Percentiles rank a stretch among this genome's conserved stretches.
These are phyloP conservation scores for Chaenogobius annularis DNA, from an alignment of 2,113 vertebrate genomes.

Conservation along the genomic window DNA sequence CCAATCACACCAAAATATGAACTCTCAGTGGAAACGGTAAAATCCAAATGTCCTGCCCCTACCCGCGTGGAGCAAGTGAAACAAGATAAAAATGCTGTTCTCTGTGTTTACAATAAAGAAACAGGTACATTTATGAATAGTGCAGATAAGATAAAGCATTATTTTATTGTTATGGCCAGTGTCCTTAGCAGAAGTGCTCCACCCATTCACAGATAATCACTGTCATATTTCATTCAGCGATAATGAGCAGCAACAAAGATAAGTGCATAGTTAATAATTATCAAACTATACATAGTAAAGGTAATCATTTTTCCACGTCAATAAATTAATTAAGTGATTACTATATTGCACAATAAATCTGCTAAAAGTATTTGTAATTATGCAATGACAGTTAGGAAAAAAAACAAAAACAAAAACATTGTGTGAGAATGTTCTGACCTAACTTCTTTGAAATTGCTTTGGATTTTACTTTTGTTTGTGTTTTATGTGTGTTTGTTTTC, in stretches of 20 bases:
- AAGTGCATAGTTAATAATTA: not conserved
- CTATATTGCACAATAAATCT: not conserved
- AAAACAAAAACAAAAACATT: not conserved
- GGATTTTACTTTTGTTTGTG: not conserved
- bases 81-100: not conserved
- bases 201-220: not conserved
- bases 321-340: not conserved
- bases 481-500: constrained; percentile 17
- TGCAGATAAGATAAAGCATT: not conserved
- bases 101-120: not conserved
- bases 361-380: not conserved
- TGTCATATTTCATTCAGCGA: not conserved
- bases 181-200: not conserved
- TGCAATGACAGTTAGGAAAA: not conserved
- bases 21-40: not conserved
- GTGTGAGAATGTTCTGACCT: not conserved
- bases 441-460: not conserved
- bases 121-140: not conserved
- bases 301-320: not conserved
- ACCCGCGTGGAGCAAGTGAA: not conserved
- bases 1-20: not conserved
- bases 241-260: not conserved
- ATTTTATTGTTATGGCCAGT: not conserved
- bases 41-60: not conserved
- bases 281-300: not conserved